These are phyloP conservation scores for Caiman crocodilus DNA, from an alignment of 2,797 vertebrate genomes.

Conservation along the genomic window DNA sequence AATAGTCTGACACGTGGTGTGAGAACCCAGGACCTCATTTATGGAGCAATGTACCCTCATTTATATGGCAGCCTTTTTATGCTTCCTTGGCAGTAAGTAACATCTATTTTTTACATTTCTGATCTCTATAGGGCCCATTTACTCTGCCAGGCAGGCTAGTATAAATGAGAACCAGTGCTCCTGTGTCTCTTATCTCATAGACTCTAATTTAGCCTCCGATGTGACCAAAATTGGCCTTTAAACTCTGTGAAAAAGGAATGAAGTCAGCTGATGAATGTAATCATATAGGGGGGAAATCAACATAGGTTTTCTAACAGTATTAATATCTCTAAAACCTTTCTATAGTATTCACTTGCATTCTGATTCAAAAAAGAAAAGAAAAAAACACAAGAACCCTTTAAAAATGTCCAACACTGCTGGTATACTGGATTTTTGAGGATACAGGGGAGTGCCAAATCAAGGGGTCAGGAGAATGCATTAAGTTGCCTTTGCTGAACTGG, in stretches of 20 bases:
- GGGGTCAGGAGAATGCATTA: not conserved
- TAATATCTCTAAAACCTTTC: not conserved
- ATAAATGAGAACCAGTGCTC: rapidly evolving
- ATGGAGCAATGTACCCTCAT: not conserved
- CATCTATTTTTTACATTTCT: not conserved
- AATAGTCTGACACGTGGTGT: not conserved
- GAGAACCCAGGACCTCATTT: not conserved
- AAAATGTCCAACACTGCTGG: not conserved
- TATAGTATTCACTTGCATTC: not conserved
- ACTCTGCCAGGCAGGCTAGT: rapidly evolving
- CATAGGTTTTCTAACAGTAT: not conserved
- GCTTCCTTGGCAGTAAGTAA: not conserved
- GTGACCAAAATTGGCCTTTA: not conserved
- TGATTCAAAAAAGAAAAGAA: not conserved
- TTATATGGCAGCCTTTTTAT: not conserved
- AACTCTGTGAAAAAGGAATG: rapidly evolving
- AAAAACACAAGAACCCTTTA: not conserved
- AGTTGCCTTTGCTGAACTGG: not conserved
- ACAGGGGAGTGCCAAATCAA: not conserved
- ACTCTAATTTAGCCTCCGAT: not conserved
- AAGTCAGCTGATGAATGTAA: not conserved
- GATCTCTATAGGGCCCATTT: not conserved
- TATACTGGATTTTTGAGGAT: not conserved
- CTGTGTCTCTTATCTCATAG: not conserved
- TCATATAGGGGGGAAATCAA: not conserved